Conservation (phyloP, 2,888 invertebrate genomes). For the Lithophane leautieri region DNA sequence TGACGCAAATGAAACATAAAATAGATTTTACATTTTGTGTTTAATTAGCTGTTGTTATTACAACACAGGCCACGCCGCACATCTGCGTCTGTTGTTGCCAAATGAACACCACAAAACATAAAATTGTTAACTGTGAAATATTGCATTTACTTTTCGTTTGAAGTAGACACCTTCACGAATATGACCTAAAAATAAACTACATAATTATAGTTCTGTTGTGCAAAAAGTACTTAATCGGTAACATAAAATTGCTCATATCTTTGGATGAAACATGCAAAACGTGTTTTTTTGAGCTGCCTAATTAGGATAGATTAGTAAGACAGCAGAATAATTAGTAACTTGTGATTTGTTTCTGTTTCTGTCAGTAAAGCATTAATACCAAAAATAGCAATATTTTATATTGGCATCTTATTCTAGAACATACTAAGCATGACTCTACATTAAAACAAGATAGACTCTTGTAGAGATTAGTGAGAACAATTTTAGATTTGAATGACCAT, state of each 20-base stretch:
- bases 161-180: not conserved
- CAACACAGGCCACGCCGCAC: conserved; percentile 41
- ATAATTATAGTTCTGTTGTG: not conserved
- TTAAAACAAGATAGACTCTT: not conserved
- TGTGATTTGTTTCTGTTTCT: not conserved
- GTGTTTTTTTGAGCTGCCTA: not conserved
- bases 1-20: conserved; percentile 73
- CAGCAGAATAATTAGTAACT: conserved; percentile 1
- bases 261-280: not conserved
- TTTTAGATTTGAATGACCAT: not conserved
- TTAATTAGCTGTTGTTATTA: conserved; percentile 77
- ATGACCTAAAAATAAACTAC: not conserved
- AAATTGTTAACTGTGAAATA: conserved; percentile 18
- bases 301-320: not conserved
- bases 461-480: not conserved
- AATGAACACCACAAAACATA: conserved; percentile 33
- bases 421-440: not conserved
- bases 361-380: not conserved
- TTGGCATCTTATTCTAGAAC: conserved; percentile 11
- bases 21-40: conserved; percentile 68
- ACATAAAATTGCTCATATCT: not conserved
- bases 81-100: conserved; percentile 53
- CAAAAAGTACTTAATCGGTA: not conserved
- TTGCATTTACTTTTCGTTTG: not conserved
- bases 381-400: not conserved